These are phyloP conservation scores for Pteronura brasiliensis DNA, from an alignment of 2,113 vertebrate species.

Conservation along the genomic window DNA sequence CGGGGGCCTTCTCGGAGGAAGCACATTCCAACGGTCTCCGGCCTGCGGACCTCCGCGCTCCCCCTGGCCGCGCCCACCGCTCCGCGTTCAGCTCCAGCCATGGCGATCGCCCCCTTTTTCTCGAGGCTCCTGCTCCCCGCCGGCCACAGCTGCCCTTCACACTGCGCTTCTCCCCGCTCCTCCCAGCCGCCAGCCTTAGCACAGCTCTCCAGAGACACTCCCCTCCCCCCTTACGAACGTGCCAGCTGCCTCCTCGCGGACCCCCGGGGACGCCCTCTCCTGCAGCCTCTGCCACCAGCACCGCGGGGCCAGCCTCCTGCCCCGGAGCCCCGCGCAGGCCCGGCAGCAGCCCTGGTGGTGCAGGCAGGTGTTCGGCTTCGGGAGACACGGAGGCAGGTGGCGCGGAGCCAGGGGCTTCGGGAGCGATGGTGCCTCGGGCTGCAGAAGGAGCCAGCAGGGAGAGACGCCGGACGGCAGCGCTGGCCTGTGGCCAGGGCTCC, in stretches of 20 bases:
- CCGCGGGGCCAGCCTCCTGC: neutral
- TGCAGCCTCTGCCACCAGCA: neutral
- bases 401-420: neutral
- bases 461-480: neutral
- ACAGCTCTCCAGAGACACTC: neutral
- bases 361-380: neutral
- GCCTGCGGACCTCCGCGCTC: neutral
- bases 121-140: rapidly evolving
- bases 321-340: neutral
- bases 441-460: neutral
- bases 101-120: rapidly evolving
- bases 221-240: neutral
- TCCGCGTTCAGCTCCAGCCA: too few relatives aligned
- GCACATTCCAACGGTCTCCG: too few relatives aligned
- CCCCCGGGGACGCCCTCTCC: neutral
- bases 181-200: constrained; percentile 17
- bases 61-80: neutral
- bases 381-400: neutral
- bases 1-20: neutral
- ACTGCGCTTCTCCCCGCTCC: rapidly evolving
- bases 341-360: neutral
- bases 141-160: neutral
- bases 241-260: constrained; percentile 36
- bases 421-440: neutral
- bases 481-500: neutral